Evolutionary conservation across 2,113 vertebrate species (phyloP), one percentile per base, ranked within the genome.

Genomic region (Ibidorhyncha struthersii): DNA sequence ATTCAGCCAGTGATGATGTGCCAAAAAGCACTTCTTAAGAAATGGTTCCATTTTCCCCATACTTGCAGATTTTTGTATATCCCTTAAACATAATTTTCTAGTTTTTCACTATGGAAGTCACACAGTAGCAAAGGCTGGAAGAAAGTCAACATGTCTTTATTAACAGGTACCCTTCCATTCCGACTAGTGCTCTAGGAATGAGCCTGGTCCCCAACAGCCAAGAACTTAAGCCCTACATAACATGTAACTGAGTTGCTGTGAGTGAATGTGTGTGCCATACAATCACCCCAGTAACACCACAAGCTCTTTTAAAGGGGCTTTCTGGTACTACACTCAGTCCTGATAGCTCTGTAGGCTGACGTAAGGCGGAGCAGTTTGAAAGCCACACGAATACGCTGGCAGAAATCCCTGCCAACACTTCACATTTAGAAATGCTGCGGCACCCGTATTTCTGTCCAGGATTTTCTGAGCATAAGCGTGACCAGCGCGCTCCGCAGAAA

Each of bases 371-470:
- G 27, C 65, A 65, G 36, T 34, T 19, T 19, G 3, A 16, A 7
- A 78, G 34, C 41, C 30, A 9, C 40, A 15, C 0, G 0, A 89
- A 34, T 8, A 30, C 1, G 0, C 4, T 3, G 12, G 38, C 32
- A 89, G 43, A 67, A 66, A 70, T 6, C 74, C 23, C 65, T 25
- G 55, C 56, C 66, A 79, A 63, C 58, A n/a, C 50, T 10, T 58
- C 27, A 23, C 56, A 34, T 52, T 59, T 9, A 55, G 21, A 79
- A 43, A 78, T 7, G 8, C 4, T 70, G 77, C 3, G 6, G 47
- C 14, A 85, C 73, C 72, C 12, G 0, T 36, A 41, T 26, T 89
- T 85, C 78, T 71, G 30, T 17, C 40, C 34, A 59, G 40, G 49
- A 49, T 79, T 87, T 90, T 93, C 84, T 49, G 30, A 80, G 27